Base-by-base conservation (phyloP, 2,113 vertebrate genomes). In the Lethenteron camtschaticum region DNA sequence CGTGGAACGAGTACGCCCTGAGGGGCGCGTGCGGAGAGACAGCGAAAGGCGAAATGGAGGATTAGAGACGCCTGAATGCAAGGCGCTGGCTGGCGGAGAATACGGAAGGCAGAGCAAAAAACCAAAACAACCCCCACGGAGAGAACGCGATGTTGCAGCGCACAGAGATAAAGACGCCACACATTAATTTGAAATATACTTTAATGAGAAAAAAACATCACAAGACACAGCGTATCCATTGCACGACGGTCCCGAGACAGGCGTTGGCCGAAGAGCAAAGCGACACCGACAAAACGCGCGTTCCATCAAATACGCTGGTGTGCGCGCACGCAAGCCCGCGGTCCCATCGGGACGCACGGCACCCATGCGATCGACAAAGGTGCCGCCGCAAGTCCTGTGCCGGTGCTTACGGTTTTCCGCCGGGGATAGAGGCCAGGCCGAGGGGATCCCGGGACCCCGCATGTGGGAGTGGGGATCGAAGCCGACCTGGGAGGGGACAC, bases 1-100 rank as follows among this genome's bases (percentile, higher is more conserved):
- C 89, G 1, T 96, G 91, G 75, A 96, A 96, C 4, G 91, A 95
- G 79, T 95, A 95, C 0, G 91, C 91, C 58, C 90, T 96, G 79
- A 12, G 56, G 10, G 12, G 24, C 73, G 2, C 11, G 56, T 18
- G 58, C 3, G 20, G 7, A 12, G 56, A 10, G 16, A 9, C 12
- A 66, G 11, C 20, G 66, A 10, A 41, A 56, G 14, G 68, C 11
- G 2, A 12, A 56, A 3, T 3, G 10, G 0, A 0, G 2, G 11
- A 57, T 12, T 3, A n/a, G 16, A 70, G 55, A 57, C 11, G 41
- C 1, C 2, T 41, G 2, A 10, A 2, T 8, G 12, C 0, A 1
- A 2, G 1, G 1, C 2, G 57, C n/a, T 11, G 13, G 41, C 41
- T 41, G 41, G 41, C 41, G 6, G 41, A 41, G 41, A 41, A 41